phyloP scores from a whole-genome alignment of 2,113 vertebrate genomes.

The Hucho hucho region DNA sequence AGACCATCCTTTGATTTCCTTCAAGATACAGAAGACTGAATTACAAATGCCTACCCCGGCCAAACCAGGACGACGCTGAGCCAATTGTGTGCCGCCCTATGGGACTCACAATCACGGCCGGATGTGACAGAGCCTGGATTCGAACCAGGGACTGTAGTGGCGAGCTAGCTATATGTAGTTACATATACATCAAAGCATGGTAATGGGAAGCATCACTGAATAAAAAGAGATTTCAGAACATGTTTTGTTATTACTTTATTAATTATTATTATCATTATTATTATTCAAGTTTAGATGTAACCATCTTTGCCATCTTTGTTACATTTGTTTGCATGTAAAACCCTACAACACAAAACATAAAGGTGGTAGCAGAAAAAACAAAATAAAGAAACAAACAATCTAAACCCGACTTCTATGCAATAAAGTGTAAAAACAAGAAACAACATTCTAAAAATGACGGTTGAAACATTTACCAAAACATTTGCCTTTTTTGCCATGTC shows the following conservation, averaged over 20 bases:
- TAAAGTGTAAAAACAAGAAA: slow-evolving; percentile 75
- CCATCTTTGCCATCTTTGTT: slow-evolving; percentile 87
- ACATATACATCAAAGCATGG: too few species aligned
- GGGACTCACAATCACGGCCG: too few species aligned
- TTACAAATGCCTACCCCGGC: too few species aligned
- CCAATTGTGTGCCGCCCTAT: too few species aligned
- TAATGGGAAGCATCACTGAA: background rate
- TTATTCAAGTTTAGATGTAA: slow-evolving; percentile 97
- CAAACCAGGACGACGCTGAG: too few species aligned
- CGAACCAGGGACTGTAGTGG: too few species aligned
- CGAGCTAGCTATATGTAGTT: too few species aligned
- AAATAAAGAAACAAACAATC: slow-evolving; percentile 85
- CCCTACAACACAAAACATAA: slow-evolving; percentile 81
- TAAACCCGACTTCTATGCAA: slow-evolving; percentile 77
- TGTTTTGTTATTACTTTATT: slow-evolving; percentile 64
- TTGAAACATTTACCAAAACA: slow-evolving; percentile 78
- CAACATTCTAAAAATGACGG: slow-evolving; percentile 70
- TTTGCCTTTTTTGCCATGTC: slow-evolving; percentile 69
- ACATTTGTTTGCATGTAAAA: slow-evolving; percentile 85
- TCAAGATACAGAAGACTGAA: too few species aligned
- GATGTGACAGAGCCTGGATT: too few species aligned
- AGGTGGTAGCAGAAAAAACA: slow-evolving; percentile 87
- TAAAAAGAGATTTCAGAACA: slow-evolving; percentile 1
- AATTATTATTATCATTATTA: slow-evolving; percentile 71
- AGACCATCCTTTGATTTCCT: too few species aligned